phyloP scores from a whole-genome alignment of 2,888 invertebrate species.

The Adelognathus sp. region DNA sequence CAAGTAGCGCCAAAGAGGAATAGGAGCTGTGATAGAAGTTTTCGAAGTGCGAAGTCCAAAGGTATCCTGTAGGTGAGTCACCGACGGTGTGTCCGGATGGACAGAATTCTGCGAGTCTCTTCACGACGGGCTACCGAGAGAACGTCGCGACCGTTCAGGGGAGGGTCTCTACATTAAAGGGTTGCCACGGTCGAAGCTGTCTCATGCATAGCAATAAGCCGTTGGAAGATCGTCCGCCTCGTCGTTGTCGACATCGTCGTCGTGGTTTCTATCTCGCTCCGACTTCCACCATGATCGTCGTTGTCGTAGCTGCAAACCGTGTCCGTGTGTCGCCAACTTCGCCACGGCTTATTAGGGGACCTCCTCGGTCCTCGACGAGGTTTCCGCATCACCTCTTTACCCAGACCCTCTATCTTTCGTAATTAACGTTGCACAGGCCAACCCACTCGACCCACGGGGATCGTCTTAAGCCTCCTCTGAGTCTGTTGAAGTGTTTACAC shows the following conservation, averaged over 20 bases:
- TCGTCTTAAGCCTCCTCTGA: constrained; percentile 50
- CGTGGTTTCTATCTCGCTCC: neutral
- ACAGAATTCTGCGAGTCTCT: constrained; percentile 40
- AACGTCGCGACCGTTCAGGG: constrained; percentile 48
- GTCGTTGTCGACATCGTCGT: constrained; percentile 31
- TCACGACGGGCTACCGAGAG: constrained; percentile 37
- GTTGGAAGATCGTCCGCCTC: constrained; percentile 52
- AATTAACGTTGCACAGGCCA: constrained; percentile 54
- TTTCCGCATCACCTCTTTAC: constrained; percentile 40
- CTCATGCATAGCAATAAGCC: constrained; percentile 74
- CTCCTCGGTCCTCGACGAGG: constrained; percentile 22
- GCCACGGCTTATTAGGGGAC: constrained; percentile 62
- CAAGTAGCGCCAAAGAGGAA: constrained; percentile 15
- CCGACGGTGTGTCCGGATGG: constrained; percentile 18
- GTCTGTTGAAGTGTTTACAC: constrained; percentile 52
- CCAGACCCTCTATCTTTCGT: no score
- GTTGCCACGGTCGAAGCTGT: constrained; percentile 55
- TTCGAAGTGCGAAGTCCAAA: neutral
- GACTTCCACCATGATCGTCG: constrained; percentile 3
- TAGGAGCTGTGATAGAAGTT: neutral
- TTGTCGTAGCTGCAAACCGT: constrained; percentile 31
- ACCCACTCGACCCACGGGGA: constrained; percentile 40
- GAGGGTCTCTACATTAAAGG: constrained; percentile 56
- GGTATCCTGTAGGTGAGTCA: neutral
- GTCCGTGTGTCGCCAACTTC: constrained; percentile 61